Conservation (phyloP, 2,888 invertebrate genomes). For the Sesamia inferens region DNA sequence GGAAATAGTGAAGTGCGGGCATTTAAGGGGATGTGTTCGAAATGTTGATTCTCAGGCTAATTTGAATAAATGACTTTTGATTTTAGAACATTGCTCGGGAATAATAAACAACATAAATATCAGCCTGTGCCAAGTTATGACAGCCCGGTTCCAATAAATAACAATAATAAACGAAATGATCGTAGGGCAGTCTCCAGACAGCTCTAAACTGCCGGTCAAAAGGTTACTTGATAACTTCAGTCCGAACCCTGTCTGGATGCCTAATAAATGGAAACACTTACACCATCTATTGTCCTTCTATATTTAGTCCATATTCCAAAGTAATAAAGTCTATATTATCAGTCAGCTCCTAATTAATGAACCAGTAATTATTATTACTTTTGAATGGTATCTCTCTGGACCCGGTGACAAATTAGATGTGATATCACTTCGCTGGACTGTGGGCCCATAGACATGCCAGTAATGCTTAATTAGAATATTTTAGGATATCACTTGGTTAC, state of each 20-base stretch:
- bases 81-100: conserved; percentile 20
- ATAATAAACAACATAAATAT: conserved; percentile 23
- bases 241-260: conserved; percentile 58
- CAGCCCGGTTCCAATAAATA: conserved; percentile 19
- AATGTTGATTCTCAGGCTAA: too few species aligned
- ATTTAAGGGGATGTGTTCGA: too few species aligned
- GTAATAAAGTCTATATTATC: conserved; percentile 50
- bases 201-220: conserved; percentile 46
- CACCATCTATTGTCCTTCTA: conserved; percentile 26
- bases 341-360: conserved; percentile 31
- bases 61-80: too few species aligned
- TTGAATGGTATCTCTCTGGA: conserved; percentile 64
- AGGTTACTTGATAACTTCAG: conserved; percentile 64
- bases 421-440: conserved; percentile 63
- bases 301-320: conserved; percentile 29
- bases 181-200: conserved; percentile 32
- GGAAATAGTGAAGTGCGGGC: too few species aligned
- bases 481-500: conserved; percentile 1
- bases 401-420: conserved; percentile 68
- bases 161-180: conserved; percentile 1
- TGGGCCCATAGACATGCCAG: conserved; percentile 50
- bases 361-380: conserved; percentile 38
- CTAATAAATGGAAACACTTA: conserved; percentile 44
- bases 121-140: conserved; percentile 13
- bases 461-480: conserved; percentile 16